Conservation (phyloP, 1,140 invertebrate genomes). For the Drosophila aff. region DNA sequence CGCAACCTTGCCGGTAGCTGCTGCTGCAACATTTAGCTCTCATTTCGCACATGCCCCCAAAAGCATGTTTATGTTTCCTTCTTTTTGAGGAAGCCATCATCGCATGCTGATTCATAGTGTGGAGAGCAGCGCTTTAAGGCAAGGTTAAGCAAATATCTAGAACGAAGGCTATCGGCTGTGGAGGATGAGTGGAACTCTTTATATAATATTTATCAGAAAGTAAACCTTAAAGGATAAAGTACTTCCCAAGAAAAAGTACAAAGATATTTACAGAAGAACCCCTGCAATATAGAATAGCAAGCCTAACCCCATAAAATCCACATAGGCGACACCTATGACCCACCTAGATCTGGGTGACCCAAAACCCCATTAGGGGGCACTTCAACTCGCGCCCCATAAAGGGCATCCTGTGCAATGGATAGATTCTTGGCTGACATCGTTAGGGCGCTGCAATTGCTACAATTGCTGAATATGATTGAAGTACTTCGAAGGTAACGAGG, state of each 20-base stretch:
- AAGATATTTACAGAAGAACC: too few species aligned
- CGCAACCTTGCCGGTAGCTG: conserved; percentile 46
- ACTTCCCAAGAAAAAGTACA: background rate
- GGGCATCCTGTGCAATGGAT: conserved; percentile 20
- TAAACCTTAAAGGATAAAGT: background rate
- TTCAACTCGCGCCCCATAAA: conserved; percentile 1
- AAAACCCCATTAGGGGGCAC: conserved; percentile 19
- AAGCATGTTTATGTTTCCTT: conserved; percentile 54
- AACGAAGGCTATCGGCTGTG: background rate
- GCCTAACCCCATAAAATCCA: background rate
- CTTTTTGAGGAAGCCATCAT: conserved; percentile 54
- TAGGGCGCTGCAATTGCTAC: conserved; percentile 44
- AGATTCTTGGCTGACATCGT: conserved; percentile 32
- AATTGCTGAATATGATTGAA: conserved; percentile 78
- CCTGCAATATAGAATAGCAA: background rate
- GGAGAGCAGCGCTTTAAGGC: conserved; percentile 31
- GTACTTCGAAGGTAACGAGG: conserved; percentile 73
- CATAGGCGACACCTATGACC: background rate
- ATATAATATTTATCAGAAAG: background rate
- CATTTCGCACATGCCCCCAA: conserved; percentile 57
- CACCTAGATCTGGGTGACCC: conserved; percentile 34
- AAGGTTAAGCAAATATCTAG: conserved; percentile 33
- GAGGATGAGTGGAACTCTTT: too few species aligned
- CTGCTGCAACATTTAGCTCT: conserved; percentile 42
- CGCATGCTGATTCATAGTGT: conserved; percentile 50